Evolutionary conservation across 2,797 vertebrate genomes (phyloP).

Genomic region (Bucorvus abyssinicus): DNA sequence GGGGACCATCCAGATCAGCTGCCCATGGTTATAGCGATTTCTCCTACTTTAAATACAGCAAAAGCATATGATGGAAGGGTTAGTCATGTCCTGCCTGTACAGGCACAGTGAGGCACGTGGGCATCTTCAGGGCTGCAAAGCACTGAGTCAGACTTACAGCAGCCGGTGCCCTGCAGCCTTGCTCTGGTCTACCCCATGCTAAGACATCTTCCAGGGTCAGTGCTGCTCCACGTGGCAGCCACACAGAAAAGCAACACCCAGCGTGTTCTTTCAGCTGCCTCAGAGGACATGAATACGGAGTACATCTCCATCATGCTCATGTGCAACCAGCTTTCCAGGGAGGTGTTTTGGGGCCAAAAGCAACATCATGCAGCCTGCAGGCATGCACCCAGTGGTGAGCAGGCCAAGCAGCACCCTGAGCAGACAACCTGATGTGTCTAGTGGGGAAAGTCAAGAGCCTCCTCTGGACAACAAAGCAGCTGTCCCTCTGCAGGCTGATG

Average conservation of each 20-base stretch:
- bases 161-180: not conserved
- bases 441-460: not conserved
- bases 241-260: accelerated
- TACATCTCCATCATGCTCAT: accelerated
- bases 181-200: not conserved
- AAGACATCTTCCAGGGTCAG: not conserved
- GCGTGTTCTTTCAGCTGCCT: accelerated
- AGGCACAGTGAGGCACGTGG: not conserved
- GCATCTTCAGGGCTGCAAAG: not conserved
- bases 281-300: accelerated
- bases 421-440: not conserved
- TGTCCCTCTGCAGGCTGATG: not conserved
- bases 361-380: not conserved
- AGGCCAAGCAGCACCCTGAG: not conserved
- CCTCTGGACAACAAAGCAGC: not conserved
- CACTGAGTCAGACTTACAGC: not conserved
- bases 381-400: accelerated
- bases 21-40: not conserved
- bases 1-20: not conserved
- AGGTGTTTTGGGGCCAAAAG: not conserved
- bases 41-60: not conserved
- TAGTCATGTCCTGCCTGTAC: not conserved
- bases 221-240: accelerated
- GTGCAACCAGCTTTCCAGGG: not conserved
- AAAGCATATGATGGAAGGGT: not conserved